These are phyloP conservation scores for Pteromalus puparum DNA, from an alignment of 1,140 invertebrate genomes.

Conservation along the genomic window DNA sequence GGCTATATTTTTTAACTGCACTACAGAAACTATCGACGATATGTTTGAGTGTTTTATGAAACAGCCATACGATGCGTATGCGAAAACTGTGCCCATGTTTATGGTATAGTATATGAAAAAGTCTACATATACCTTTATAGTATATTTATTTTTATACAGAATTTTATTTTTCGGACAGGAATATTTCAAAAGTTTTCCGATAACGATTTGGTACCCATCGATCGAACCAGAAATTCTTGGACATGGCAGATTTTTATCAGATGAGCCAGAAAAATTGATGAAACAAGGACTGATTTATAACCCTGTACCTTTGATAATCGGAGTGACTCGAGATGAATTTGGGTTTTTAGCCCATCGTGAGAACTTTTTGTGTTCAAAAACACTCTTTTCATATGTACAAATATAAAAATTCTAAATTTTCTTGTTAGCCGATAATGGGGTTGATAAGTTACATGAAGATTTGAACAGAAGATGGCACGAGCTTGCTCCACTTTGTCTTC, in stretches of 20 bases:
- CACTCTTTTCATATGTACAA: neutral
- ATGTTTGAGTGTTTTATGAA: slow-evolving; percentile 80
- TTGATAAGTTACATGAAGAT: slow-evolving; percentile 67
- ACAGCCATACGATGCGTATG: slow-evolving; percentile 57
- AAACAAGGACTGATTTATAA: neutral
- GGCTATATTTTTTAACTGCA: slow-evolving; percentile 80
- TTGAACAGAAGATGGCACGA: slow-evolving; percentile 73
- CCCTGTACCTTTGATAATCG: slow-evolving; percentile 11
- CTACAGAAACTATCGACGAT: slow-evolving; percentile 73
- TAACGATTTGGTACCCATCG: slow-evolving; percentile 78
- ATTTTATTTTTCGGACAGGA: no score
- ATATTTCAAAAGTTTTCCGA: slow-evolving; percentile 70
- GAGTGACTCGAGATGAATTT: slow-evolving; percentile 12
- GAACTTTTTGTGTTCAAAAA: neutral
- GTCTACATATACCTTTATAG: no score
- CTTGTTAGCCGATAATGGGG: slow-evolving; percentile 51
- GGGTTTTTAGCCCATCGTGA: neutral
- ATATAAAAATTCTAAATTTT: neutral
- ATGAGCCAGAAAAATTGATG: slow-evolving; percentile 70
- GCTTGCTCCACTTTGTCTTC: slow-evolving; percentile 74
- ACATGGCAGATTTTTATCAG: slow-evolving; percentile 78
- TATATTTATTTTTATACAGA: no score
- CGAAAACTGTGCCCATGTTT: slow-evolving; percentile 6
- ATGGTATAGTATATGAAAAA: no score
- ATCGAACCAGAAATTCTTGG: slow-evolving; percentile 79